phyloP scores from a whole-genome alignment of 2,888 invertebrate species.

The Hoplodrina ambigua region DNA sequence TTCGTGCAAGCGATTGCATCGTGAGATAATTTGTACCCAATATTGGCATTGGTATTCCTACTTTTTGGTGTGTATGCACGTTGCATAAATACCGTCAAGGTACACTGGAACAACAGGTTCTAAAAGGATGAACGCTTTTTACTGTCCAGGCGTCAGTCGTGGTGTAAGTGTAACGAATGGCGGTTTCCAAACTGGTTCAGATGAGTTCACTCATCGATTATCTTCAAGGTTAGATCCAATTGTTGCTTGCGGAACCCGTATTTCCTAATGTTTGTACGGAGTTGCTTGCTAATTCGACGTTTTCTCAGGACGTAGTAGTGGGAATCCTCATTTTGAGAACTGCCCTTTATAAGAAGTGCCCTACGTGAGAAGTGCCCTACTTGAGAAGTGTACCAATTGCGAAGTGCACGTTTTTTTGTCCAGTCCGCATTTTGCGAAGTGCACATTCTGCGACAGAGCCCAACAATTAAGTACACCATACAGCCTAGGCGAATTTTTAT shows the following conservation, averaged over 20 bases:
- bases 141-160: constrained; percentile 17
- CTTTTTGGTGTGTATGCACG: constrained; percentile 54
- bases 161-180: constrained; percentile 41
- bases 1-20: constrained; percentile 57
- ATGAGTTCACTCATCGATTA: constrained; percentile 30
- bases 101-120: constrained; percentile 51
- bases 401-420: no score
- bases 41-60: constrained; percentile 70
- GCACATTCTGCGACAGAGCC: no score
- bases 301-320: neutral
- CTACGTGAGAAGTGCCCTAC: no score
- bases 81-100: constrained; percentile 60
- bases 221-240: constrained; percentile 44
- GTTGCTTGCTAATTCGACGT: no score
- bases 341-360: no score
- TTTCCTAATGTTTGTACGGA: constrained; percentile 20
- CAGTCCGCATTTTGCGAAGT: no score
- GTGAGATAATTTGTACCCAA: constrained; percentile 65
- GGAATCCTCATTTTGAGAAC: no score
- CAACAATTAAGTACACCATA: no score
- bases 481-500: no score
- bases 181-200: constrained; percentile 48
- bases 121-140: constrained; percentile 45
- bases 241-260: constrained; percentile 29
- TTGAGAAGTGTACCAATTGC: no score